phyloP scores from a whole-genome alignment of 2,888 invertebrate genomes.

The Drosophila diplacantha region DNA sequence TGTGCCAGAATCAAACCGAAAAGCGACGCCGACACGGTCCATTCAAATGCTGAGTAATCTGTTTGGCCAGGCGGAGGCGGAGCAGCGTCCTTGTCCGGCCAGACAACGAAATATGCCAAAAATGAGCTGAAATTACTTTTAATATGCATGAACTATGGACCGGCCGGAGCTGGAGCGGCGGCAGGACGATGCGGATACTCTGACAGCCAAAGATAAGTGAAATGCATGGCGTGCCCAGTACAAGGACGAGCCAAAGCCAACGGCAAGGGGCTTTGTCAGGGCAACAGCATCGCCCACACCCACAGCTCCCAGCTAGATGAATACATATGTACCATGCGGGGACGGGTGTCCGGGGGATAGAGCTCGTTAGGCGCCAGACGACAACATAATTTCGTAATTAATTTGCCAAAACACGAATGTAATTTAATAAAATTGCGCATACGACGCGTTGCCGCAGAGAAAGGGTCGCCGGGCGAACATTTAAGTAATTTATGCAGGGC shows the following conservation, averaged over 20 bases:
- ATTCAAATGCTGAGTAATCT: conserved; percentile 69
- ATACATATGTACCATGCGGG: conserved; percentile 20
- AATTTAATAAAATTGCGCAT: conserved; percentile 73
- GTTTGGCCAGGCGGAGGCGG: conserved; percentile 34
- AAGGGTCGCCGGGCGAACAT: conserved; percentile 49
- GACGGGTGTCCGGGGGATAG: conserved; percentile 38
- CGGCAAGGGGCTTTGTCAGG: conserved; percentile 28
- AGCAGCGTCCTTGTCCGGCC: conserved; percentile 35
- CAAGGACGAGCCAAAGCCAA: conserved; percentile 5
- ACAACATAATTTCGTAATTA: conserved; percentile 74
- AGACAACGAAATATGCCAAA: conserved; percentile 65
- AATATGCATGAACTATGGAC: conserved; percentile 52
- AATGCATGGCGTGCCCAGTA: conserved; percentile 46
- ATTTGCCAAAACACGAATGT: conserved; percentile 75
- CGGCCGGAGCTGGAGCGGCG: conserved; percentile 3
- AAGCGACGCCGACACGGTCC: conserved; percentile 32
- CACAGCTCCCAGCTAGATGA: conserved; percentile 12
- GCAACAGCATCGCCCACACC: conserved; percentile 10
- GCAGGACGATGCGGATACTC: conserved; percentile 32
- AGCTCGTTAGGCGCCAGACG: conserved; percentile 61
- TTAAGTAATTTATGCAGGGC: conserved; percentile 69
- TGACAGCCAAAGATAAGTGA: conserved; percentile 65
- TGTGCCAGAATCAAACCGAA: conserved; percentile 37
- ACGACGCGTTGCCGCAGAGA: conserved; percentile 53
- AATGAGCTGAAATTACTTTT: conserved; percentile 68